Base-by-base conservation (phyloP, 2,888 invertebrate genomes). In the Scaptomyza flava region DNA sequence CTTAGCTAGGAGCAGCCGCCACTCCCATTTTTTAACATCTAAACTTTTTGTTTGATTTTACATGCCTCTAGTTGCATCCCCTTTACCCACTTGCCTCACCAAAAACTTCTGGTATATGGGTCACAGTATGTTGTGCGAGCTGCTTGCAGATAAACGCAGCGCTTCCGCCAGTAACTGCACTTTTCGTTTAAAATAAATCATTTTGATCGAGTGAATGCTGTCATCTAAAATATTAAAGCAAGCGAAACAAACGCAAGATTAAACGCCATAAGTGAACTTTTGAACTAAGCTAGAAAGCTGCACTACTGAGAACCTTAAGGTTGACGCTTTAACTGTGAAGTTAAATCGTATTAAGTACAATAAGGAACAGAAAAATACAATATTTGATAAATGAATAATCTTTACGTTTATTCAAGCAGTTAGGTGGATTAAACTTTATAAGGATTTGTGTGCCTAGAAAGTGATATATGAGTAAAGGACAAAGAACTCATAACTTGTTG, bases 41-140 rank as follows among this genome's bases (percentile, higher is more conserved):
- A 75, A 82, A 86, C 75, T 87, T 84, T 72, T 64, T 78, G 69
- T 72, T 83, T 81, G 84, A 78, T 87, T 78, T 84, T 76, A 77
- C 80, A 80, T 73, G 77, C 52, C 63, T 30, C 20, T 30, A 76
- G 52, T 57, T 46, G 51, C 64, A 61, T 30, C 48, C 31, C 45
- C 38, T 42, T n/a, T 51, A 12, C 50, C 42, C 61, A 51, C 51
- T 43, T 41, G 45, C 33, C 6, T 11, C 57, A 41, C 17, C 9
- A 11, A 7, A 33, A 54, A 50, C 36, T 34, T 33, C 33, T 65
- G 30, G 54, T 63, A 69, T 86, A 70, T 73, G 68, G 78, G 76
- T 68, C 78, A 57, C 47, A 47, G 51, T 43, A 42, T 57, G 61
- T 69, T 69, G 69, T 59, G 66, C 60, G 53, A 57, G 67, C 43